Evolutionary conservation across 2,888 invertebrate genomes (phyloP).

Genomic region (Orthosia cruda): DNA sequence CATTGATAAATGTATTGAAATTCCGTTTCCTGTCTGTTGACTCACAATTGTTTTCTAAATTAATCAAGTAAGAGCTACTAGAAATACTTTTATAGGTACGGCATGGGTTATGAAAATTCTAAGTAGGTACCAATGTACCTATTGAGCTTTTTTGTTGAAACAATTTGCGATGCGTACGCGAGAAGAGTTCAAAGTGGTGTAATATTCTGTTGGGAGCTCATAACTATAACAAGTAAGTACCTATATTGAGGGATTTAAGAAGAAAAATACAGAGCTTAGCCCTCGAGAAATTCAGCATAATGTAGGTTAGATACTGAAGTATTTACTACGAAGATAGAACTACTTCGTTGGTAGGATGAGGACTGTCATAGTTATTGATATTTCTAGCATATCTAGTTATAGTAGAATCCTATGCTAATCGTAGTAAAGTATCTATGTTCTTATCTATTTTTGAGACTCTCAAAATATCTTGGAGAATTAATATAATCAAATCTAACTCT

Average conservation of each 20-base stretch:
- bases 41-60: conserved; percentile 12
- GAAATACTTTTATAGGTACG: background rate
- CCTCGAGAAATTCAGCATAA: background rate
- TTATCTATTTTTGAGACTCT: too few relatives aligned
- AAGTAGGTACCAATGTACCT: background rate
- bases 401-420: too few relatives aligned
- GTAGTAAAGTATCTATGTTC: too few relatives aligned
- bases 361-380: too few relatives aligned
- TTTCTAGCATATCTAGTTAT: too few relatives aligned
- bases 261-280: background rate
- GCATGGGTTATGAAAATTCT: background rate
- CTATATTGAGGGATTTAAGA: background rate
- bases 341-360: too few relatives aligned
- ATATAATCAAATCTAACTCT: too few relatives aligned
- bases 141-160: background rate
- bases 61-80: background rate
- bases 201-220: background rate
- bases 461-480: too few relatives aligned
- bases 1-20: conserved; percentile 35
- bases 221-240: background rate
- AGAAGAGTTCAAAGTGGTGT: background rate
- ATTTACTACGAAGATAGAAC: background rate
- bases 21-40: conserved; percentile 16
- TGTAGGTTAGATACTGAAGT: background rate
- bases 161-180: background rate